Evolutionary conservation across 2,797 vertebrate species (phyloP), one percentile per base, ranked within the genome.

Genomic region (Xyrichtys novacula): DNA sequence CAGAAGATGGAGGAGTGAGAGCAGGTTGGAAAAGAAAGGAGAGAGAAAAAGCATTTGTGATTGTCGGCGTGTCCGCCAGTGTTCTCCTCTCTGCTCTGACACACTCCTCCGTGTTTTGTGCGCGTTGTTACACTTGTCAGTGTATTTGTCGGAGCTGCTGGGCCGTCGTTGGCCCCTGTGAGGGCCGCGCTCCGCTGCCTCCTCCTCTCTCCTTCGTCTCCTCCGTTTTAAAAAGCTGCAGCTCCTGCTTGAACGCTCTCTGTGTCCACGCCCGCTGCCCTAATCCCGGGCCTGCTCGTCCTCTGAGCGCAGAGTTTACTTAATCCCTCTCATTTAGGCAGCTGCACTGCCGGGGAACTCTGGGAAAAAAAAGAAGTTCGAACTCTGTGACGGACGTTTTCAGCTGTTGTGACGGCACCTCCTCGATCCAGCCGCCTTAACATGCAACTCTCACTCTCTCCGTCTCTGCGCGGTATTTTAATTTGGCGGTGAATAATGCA

Each of bases 321-420:
- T 95, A 94, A 93, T 85, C 87, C 91, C 78, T 83, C 91, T 85
- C 94, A 88, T 90, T 92, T 86, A 91, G 94, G 89, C 82, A 92
- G 90, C 88, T 91, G 89, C 89, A 93, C 71, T 92, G 85, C 71
- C 56, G 77, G 74, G 80, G 83, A 69, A 90, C 85, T 85, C 65
- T 81, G 81, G 60, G 60, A 71, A 71, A 71, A 71, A 60, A 89
- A 71, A 65, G 32, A 70, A 74, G 44, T 86, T 87, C 63, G 48
- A 78, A 71, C 81, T 65, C 64, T 42, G 76, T 82, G 71, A 88
- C 69, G 77, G 88, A 88, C 90, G 74, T 57, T 85, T 88, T 92
- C 73, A 89, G 75, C 81, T 86, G 42, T 71, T 76, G 81, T 77
- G 84, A 77, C 87, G 79, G 74, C 79, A 71, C 84, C 85, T 79